A percentile compares a stretch with the other conserved stretches of the same genome.
phyloP scores from a whole-genome alignment of 2,113 vertebrate genomes.

The Tetrax tetrax region DNA sequence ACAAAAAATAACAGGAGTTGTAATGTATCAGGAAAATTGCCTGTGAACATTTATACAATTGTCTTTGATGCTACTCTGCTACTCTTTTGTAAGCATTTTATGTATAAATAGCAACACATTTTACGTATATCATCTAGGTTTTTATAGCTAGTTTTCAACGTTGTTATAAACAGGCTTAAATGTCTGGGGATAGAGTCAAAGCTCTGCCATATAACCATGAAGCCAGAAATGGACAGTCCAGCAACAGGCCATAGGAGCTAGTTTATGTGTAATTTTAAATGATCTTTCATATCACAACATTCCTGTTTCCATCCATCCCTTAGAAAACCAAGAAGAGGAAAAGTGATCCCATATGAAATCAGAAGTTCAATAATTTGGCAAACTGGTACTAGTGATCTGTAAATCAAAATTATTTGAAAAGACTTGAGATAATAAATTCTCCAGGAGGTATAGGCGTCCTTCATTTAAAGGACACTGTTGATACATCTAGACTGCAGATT shows the following conservation, averaged over 20 bases:
- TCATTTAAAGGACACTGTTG: not conserved
- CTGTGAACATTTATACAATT: not conserved
- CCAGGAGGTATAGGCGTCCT: not conserved
- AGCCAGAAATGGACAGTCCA: not conserved
- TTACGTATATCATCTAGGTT: not conserved
- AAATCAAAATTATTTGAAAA: not conserved
- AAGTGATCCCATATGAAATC: not conserved
- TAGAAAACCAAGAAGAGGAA: not conserved
- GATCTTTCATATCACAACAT: not conserved
- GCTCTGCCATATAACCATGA: not conserved
- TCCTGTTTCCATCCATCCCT: not conserved
- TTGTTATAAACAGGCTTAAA: not conserved
- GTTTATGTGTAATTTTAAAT: not conserved
- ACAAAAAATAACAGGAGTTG: constrained; percentile 17
- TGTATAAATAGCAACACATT: not conserved
- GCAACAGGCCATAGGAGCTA: not conserved
- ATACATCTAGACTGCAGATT: not conserved
- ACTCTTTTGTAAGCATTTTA: constrained; percentile 8
- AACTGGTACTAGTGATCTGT: not conserved
- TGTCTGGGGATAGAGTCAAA: not conserved
- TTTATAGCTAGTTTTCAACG: not conserved
- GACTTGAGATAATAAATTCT: not conserved
- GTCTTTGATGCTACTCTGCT: constrained; percentile 6
- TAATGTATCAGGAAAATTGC: not conserved
- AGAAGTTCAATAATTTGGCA: not conserved